Conservation (phyloP, 2,113 vertebrate genomes). For the Lepidothrix coronata region DNA sequence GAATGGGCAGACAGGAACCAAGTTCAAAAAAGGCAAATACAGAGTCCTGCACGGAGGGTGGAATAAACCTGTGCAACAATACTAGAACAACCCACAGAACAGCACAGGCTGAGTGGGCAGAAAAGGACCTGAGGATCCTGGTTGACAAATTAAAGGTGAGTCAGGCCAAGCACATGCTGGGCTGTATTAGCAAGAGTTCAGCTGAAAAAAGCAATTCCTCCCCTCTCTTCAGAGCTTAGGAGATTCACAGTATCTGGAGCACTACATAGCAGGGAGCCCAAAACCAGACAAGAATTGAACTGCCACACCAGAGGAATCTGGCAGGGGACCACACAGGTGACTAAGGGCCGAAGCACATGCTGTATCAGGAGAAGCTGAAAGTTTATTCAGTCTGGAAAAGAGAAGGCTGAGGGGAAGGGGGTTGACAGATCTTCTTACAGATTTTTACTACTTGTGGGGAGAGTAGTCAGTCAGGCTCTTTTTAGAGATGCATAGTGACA, state of each 20-base stretch:
- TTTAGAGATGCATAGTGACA: neutral
- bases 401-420: neutral
- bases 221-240: neutral
- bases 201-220: neutral
- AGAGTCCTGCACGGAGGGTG: neutral
- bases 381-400: neutral
- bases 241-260: neutral
- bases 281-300: neutral
- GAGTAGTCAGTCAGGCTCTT: neutral
- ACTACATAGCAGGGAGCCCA: neutral
- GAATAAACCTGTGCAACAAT: neutral
- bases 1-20: neutral
- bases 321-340: neutral
- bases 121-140: neutral
- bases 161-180: neutral
- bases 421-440: neutral
- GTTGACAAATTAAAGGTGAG: neutral
- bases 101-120: neutral
- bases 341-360: neutral
- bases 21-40: neutral
- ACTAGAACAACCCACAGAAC: neutral
- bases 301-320: neutral
- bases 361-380: neutral
- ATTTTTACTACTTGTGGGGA: neutral
- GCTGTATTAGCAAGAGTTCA: neutral